Conservation (phyloP, 2,888 invertebrate species). For the Drosophila diplacantha region DNA sequence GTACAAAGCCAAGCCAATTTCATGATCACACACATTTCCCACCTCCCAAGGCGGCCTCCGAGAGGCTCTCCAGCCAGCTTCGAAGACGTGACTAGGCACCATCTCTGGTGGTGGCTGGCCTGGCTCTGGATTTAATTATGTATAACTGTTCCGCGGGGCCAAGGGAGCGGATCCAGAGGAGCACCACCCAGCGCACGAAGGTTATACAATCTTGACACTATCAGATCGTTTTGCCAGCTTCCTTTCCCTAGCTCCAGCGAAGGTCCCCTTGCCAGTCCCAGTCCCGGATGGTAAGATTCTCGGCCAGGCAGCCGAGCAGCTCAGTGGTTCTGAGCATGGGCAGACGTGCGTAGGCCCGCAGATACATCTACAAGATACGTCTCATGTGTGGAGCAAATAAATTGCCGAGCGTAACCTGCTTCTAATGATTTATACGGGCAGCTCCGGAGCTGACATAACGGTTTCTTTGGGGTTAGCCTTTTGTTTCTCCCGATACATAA, state of each 20-base stretch:
- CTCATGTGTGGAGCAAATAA: slow-evolving; percentile 67
- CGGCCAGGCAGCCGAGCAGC: slow-evolving; percentile 9
- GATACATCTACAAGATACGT: slow-evolving; percentile 66
- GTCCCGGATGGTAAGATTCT: slow-evolving; percentile 27
- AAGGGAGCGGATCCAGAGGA: slow-evolving; percentile 9
- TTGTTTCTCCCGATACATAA: slow-evolving; percentile 29
- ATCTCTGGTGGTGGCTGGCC: slow-evolving; percentile 20
- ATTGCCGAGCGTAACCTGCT: slow-evolving; percentile 66
- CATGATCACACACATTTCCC: slow-evolving; percentile 11
- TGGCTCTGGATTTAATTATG: slow-evolving; percentile 39
- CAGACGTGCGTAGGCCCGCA: slow-evolving; percentile 69
- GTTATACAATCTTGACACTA: slow-evolving; percentile 72
- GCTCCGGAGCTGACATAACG: slow-evolving; percentile 55
- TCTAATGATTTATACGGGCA: slow-evolving; percentile 66
- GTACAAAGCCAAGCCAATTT: background rate
- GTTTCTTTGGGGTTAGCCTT: slow-evolving; percentile 52
- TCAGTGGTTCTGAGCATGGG: slow-evolving; percentile 60
- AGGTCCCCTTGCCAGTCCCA: background rate
- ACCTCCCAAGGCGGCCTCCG: background rate
- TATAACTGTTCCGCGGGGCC: slow-evolving; percentile 39
- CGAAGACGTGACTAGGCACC: slow-evolving; percentile 26
- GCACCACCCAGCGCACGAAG: slow-evolving; percentile 45
- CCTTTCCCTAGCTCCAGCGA: slow-evolving; percentile 50
- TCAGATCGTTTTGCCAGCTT: slow-evolving; percentile 69
- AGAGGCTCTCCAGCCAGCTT: slow-evolving; percentile 4